These are phyloP conservation scores for Ennomos erosarius DNA, from an alignment of 2,888 invertebrate genomes.

Conservation along the genomic window DNA sequence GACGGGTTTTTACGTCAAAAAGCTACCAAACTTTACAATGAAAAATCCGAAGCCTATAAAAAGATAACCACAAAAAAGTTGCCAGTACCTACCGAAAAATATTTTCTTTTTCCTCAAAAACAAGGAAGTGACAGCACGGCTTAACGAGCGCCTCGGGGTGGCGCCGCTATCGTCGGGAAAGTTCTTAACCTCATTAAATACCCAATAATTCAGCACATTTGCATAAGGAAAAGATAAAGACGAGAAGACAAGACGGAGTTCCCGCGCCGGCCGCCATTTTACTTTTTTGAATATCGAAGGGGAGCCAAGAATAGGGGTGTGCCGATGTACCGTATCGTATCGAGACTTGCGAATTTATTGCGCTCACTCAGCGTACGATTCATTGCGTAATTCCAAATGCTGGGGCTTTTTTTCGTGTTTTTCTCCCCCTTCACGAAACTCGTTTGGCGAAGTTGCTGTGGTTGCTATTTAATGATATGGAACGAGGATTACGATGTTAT, in stretches of 20 bases:
- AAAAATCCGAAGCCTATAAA: constrained; percentile 34
- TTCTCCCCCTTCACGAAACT: constrained; percentile 35
- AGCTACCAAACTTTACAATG: constrained; percentile 14
- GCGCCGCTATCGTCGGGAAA: constrained; percentile 69
- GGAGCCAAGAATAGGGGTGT: constrained; percentile 61
- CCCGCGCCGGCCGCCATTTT: constrained; percentile 70
- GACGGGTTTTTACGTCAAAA: no score
- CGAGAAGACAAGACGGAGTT: constrained; percentile 77
- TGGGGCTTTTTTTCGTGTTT: constrained; percentile 40
- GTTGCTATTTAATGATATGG: constrained; percentile 28
- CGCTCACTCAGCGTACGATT: constrained; percentile 72
- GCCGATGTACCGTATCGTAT: constrained; percentile 63
- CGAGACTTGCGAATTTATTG: constrained; percentile 72
- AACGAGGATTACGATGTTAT: constrained; percentile 31
- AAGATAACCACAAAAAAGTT: constrained; percentile 40
- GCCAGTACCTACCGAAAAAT: constrained; percentile 46
- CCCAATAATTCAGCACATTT: constrained; percentile 72
- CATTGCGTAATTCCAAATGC: constrained; percentile 73
- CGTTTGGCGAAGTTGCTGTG: constrained; percentile 30
- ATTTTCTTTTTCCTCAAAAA: constrained; percentile 49
- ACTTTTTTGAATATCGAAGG: constrained; percentile 74
- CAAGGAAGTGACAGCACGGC: constrained; percentile 51
- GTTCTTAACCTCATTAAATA: constrained; percentile 79
- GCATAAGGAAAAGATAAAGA: constrained; percentile 84
- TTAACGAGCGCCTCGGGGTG: constrained; percentile 60